These are phyloP conservation scores for Scopus umbretta DNA, from an alignment of 2,113 vertebrate species.

Conservation along the genomic window DNA sequence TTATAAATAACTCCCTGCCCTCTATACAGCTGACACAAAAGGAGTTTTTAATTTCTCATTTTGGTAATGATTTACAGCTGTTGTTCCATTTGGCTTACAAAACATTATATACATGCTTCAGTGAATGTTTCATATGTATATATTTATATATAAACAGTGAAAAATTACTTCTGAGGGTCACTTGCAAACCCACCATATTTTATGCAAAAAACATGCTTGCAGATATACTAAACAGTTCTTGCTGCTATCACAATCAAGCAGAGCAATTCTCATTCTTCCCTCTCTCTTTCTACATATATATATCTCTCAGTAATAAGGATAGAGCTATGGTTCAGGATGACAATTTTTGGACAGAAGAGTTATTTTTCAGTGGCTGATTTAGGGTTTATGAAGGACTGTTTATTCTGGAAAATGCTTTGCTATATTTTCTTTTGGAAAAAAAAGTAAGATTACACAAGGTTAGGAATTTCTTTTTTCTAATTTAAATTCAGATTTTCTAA, in stretches of 20 bases:
- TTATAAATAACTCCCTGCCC: constrained; percentile 30
- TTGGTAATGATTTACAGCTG: constrained; percentile 38
- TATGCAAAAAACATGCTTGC: background rate
- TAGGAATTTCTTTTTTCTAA: background rate
- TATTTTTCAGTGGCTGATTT: constrained; percentile 5
- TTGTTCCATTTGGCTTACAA: background rate
- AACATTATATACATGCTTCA: background rate
- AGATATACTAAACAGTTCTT: background rate
- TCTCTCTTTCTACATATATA: background rate
- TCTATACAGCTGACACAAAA: constrained; percentile 14
- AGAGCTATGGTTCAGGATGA: background rate
- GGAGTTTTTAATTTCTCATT: constrained; percentile 36
- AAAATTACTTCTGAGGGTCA: background rate
- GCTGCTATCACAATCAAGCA: background rate
- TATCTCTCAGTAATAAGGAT: constrained; percentile 1
- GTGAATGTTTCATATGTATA: background rate
- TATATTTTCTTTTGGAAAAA: background rate
- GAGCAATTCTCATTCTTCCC: background rate
- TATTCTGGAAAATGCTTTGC: background rate
- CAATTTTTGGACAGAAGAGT: background rate
- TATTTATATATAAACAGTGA: constrained; percentile 16
- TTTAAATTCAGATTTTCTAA: constrained; percentile 17
- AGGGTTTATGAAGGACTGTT: background rate
- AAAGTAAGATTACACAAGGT: background rate
- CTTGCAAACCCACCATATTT: background rate